Evolutionary conservation across 1,140 invertebrate species (phyloP).

Genomic region (Papilio glaucus): DNA sequence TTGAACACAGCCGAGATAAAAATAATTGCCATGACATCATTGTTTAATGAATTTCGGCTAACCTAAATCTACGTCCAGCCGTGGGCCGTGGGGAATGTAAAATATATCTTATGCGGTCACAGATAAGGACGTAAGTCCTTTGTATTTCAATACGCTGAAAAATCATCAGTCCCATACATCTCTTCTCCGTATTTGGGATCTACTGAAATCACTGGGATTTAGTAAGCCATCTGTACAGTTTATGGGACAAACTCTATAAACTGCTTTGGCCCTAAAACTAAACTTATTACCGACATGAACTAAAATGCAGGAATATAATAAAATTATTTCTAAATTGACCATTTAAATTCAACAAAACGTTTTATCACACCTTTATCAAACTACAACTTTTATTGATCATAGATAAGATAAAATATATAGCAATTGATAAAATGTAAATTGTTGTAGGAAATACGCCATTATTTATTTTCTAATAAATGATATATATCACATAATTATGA

Average conservation of each 20-base stretch:
- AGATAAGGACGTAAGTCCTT: too few species aligned
- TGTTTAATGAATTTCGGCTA: not conserved
- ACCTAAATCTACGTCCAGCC: not conserved
- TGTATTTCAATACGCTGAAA: too few species aligned
- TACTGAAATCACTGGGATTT: not conserved
- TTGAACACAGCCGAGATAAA: not conserved
- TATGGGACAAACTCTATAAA: not conserved
- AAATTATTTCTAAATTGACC: not conserved
- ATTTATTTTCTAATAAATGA: not conserved
- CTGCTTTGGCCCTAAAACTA: too few species aligned
- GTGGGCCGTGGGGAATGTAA: not conserved
- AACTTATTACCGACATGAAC: too few species aligned
- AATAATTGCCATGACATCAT: slow-evolving; percentile 12
- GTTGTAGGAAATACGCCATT: not conserved
- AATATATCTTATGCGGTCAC: not conserved
- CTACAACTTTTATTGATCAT: not conserved
- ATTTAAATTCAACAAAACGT: not conserved
- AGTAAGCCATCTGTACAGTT: not conserved
- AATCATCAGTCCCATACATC: too few species aligned
- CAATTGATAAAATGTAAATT: slow-evolving; percentile 11
- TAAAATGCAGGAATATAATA: too few species aligned
- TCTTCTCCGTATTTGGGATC: too few species aligned
- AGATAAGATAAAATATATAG: not conserved
- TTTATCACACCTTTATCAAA: not conserved
- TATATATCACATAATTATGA: not conserved